Conservation (phyloP, 2,113 vertebrate species). For the Larimichthys polyactis region DNA sequence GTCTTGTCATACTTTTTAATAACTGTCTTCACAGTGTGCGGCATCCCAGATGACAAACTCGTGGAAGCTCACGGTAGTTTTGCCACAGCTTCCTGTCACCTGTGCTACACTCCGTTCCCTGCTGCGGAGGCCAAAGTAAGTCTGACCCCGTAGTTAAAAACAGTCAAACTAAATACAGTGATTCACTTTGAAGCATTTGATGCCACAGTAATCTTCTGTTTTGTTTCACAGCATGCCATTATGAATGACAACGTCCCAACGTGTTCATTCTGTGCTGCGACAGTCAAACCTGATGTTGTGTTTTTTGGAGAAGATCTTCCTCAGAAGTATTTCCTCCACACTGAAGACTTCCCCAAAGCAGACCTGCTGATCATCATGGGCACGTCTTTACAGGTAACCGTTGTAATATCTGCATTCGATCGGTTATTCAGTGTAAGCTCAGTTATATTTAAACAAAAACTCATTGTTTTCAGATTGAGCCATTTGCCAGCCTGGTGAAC, state of each 20-base stretch:
- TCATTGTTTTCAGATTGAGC: conserved; percentile 80
- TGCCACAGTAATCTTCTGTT: neutral
- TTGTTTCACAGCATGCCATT: conserved; percentile 71
- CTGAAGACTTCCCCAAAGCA: conserved; percentile 84
- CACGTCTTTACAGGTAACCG: conserved; percentile 83
- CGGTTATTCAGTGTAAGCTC: neutral
- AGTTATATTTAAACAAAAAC: neutral
- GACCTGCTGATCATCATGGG: conserved; percentile 88
- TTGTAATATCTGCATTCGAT: neutral
- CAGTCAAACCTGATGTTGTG: conserved; percentile 86
- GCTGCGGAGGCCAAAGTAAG: conserved; percentile 84
- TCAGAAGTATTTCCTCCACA: conserved; percentile 83
- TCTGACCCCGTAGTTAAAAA: neutral
- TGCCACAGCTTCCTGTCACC: conserved; percentile 84
- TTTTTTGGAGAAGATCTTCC: conserved; percentile 88
- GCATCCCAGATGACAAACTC: conserved; percentile 85
- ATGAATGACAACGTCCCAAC: conserved; percentile 80
- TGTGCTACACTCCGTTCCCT: conserved; percentile 85
- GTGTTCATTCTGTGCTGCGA: conserved; percentile 83
- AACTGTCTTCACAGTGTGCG: conserved; percentile 76
- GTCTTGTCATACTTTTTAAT: neutral
- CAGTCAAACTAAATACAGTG: too few species aligned
- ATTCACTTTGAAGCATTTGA: neutral
- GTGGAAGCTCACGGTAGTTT: conserved; percentile 87
- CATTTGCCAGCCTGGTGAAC: conserved; percentile 85